Base-by-base conservation (phyloP, 2,888 invertebrate species). In the Dermolepida albohirtum region DNA sequence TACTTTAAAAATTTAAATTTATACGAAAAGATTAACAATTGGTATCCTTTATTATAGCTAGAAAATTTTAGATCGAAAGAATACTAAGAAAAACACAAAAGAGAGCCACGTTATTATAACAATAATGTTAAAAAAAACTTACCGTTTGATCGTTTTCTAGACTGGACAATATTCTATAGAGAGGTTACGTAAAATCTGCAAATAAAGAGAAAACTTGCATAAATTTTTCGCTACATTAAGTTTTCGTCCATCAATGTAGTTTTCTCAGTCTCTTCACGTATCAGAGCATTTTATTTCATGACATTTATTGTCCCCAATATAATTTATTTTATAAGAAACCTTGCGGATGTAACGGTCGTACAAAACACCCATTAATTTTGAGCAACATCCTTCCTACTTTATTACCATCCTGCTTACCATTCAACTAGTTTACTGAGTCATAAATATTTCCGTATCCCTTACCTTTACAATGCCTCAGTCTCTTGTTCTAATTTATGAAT, bases 351-450 rank as follows among this genome's bases (percentile, higher is more conserved):
- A 47, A 47, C 16, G 47, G 14, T 16, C 43, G 44, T 47, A 52
- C 44, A 17, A 34, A 27, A 29, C 27, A 10, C 52, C 34, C 47
- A 43, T 65, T 65, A 65, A 65, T 44, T 65, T 54, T n/a, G 27
- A 17, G 40, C 41, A 34, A 47, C 17, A 41, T 64, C 64, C 27
- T 51, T 16, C 40, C 39, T 50, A 17, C 14, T 63, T 54, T 65
- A 65, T 47, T 65, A 12, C 54, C 27, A 12, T 8, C 11, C 34
- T n/a, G 16, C 54, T 12, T 52, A 12, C 34, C 47, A 44, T 12
- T 47, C 54, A 64, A 64, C 64, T 54, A 44, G 44, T 65, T 54
- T 51, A 54, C 34, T 54, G 47, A 16, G 16, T 54, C 65, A 44
- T 65, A 65, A 65, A 65, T 65, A 54, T 54, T 54, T 29, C 17